Evolutionary conservation across 2,888 invertebrate genomes (phyloP), one percentile per base, ranked within the genome.

Genomic region (Allygus modestus): DNA sequence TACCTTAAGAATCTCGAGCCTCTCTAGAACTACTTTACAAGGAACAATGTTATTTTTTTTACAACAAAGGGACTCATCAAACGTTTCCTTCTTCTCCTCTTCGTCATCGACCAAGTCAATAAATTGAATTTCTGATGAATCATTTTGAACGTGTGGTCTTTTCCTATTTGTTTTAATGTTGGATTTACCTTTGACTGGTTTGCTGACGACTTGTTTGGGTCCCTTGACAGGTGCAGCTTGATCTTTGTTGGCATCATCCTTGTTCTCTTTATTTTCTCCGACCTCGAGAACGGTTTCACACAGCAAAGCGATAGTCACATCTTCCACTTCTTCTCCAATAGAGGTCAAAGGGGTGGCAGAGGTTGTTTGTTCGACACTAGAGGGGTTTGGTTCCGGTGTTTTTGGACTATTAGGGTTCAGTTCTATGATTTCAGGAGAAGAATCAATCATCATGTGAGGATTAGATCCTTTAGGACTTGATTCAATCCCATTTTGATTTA

Each of bases 261-360:
- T 33, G n/a, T 77, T 77, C 23, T 51, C 77, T 31, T 77, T 77
- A 46, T 51, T 77, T 7, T 46, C 77, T 9, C 43, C 51, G 15
- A 77, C 77, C 26, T 77, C 51, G 20, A 77, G 33, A 12, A 77
- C 77, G 0, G 77, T 51, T 51, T 77, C 77, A 51, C 77, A 77
- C 4, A 77, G 23, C 28, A 77, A 11, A 11, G 77, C 77, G 15
- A 46, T 12, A 4, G 26, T 28, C 12, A 15, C 15, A 31, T 54
- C 51, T 4, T 20, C 51, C 28, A 51, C 33, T 1, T 77, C 77
- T 23, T 77, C 77, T 15, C 26, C 77, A 23, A 20, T 73, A 9
- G 73, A 58, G 23, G 58, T 20, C 46, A 46, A 4, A 23, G 58
- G 58, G 20, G 58, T 58, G 7, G 58, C 20, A 7, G 58, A 20